Evolutionary conservation across 2,113 vertebrate genomes (phyloP).

Genomic region (Cyrtonyx montezumae): DNA sequence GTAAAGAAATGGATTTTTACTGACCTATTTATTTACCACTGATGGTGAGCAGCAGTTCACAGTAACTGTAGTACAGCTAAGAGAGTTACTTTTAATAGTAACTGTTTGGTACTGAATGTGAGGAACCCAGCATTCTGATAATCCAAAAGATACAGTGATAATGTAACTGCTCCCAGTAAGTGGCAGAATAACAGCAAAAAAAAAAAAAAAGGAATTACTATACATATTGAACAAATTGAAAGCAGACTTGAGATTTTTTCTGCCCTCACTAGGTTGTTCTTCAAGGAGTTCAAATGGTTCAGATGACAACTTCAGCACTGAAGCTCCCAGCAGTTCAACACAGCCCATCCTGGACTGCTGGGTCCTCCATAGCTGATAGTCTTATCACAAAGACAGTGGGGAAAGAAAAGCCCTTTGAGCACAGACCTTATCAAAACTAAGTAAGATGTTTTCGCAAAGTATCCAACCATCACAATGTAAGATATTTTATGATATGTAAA

Average conservation of each 20-base stretch:
- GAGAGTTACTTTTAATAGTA: background rate
- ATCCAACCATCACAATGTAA: background rate
- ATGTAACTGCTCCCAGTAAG: background rate
- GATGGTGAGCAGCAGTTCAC: background rate
- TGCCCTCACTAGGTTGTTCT: background rate
- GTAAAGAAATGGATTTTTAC: background rate
- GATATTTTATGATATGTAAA: background rate
- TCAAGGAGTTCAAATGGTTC: background rate
- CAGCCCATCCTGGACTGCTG: background rate
- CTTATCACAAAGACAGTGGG: background rate
- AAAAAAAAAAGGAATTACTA: background rate
- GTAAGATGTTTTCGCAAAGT: background rate
- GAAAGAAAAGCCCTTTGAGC: background rate
- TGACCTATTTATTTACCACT: background rate
- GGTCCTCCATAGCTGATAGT: background rate
- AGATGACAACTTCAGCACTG: background rate
- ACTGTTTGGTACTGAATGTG: background rate
- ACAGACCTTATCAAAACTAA: background rate
- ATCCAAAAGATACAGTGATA: background rate
- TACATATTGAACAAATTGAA: background rate
- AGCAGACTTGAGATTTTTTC: background rate
- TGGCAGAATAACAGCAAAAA: background rate
- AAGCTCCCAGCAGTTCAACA: background rate
- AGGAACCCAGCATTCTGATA: background rate
- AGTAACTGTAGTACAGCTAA: background rate